Base-by-base conservation (phyloP, 1,140 invertebrate genomes). In the Hyphantria cunea region DNA sequence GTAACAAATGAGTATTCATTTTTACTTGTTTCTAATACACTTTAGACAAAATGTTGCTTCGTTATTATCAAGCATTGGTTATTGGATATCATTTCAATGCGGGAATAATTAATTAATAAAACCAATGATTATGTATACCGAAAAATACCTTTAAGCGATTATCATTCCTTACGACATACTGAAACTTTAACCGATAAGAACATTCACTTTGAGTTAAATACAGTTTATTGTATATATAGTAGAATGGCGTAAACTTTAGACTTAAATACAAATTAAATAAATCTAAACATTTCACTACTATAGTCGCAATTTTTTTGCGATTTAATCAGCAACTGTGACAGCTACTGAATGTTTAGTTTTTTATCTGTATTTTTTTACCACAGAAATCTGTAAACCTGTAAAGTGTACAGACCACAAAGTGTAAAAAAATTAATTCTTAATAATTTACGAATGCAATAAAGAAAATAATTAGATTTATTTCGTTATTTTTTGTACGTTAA, bases 41-140 rank as follows among this genome's bases (percentile, higher is more conserved):
- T 15, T 39, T 31, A 37, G 41, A 37, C 31, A 37, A 13, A 45
- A 34, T 5, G 31, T 34, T 17, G 39, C 33, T 33, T 34, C 58
- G 52, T 61, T 58, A 61, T 52, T 25, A 33, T 11, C 13, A 61
- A 11, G 15, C 31, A 12, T 31, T 39, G 39, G 17, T 44, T 52
- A 45, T 61, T 52, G 37, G 52, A 52, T 31, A 12, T 51, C 39
- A 61, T 61, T 52, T 44, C 37, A 61, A n/a, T 45, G 34, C 31
- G 52, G 14, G 56, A 61, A 61, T 52, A 45, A 13, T 37, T 52
- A 61, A 61, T 52, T 52, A 52, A 31, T 59, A 25, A 37, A 15
- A 59, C 39, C 31, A 49, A 31, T 44, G 48, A 61, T 52, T 52
- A 25, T 25, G 17, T 25, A 52, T 17, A 25, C 25, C 12, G 49